Conservation (phyloP, 2,113 vertebrate species). For the Diadophis punctatus region DNA sequence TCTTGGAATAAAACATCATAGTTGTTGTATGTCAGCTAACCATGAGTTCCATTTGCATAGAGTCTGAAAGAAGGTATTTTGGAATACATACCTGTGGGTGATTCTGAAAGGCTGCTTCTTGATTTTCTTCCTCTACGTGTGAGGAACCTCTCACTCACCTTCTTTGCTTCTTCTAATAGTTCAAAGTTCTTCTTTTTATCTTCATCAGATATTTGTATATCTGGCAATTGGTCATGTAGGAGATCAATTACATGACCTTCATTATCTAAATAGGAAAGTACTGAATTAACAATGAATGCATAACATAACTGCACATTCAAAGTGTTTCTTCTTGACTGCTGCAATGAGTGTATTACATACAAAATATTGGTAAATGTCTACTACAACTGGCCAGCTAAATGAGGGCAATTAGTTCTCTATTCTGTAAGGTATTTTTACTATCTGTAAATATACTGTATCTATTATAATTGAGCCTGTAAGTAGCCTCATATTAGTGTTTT, state of each 20-base stretch:
- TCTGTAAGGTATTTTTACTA: background rate
- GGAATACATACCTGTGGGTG: slow-evolving; percentile 74
- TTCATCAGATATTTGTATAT: slow-evolving; percentile 90
- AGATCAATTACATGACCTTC: slow-evolving; percentile 88
- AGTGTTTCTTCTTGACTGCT: background rate
- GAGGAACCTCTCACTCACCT: slow-evolving; percentile 88
- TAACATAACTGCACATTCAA: background rate
- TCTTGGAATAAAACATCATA: background rate
- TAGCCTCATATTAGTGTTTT: background rate
- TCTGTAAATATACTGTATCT: background rate
- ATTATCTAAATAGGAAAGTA: slow-evolving; percentile 70
- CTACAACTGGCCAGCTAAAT: background rate
- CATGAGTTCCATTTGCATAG: background rate
- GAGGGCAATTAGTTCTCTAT: background rate
- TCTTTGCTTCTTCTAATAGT: slow-evolving; percentile 92
- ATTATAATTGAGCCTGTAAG: background rate
- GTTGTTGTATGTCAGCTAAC: background rate
- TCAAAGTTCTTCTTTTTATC: slow-evolving; percentile 94
- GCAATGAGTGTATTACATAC: background rate
- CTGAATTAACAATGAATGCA: slow-evolving; percentile 17
- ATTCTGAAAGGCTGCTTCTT: slow-evolving; percentile 80
- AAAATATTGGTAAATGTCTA: background rate
- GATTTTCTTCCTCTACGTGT: slow-evolving; percentile 86
- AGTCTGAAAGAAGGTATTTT: background rate
- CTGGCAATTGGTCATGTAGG: slow-evolving; percentile 87